Evolutionary conservation across 2,888 invertebrate genomes (phyloP), one percentile per base, ranked within the genome.

Genomic region (Pristionchus fissidentatus): DNA sequence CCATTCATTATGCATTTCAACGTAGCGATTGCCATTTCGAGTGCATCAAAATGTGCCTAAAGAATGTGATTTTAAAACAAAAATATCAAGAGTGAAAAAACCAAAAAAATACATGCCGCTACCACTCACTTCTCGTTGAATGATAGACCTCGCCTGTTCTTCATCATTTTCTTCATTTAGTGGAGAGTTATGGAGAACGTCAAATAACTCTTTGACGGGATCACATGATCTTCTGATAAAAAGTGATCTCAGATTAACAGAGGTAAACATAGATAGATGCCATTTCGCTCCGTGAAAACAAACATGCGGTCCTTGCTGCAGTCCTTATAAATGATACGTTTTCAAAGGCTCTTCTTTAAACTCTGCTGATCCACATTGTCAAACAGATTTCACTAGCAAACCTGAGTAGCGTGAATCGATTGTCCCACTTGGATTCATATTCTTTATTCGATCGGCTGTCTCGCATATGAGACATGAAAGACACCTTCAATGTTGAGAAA

Each of bases 361-460:
- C n/a, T n/a, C 1, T 19, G n/a, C 5, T 29, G n/a, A 8, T 8
- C 32, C 2, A n/a, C 3, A n/a, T 7, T 35, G n/a, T n/a, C n/a
- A 35, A 1, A 2, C 1, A 57, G 32, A 26, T 41, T 70, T 15
- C 15, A 41, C 7, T 22, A n/a, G 7, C 13, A 70, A 15, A 70
- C 70, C 70, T 70, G 70, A 70, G 32, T 70, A 41, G 38, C n/a
- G 38, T 70, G 70, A 70, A 70, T 70, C 70, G 41, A 41, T 70
- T 41, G 35, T 70, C 70, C 70, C 70, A 70, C 26, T 70, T 38
- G 5, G n/a, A 41, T 41, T 70, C 70, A 38, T n/a, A 41, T 13
- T 70, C 70, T 10, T 70, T 70, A 7, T n/a, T 41, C 41, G n/a
- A n/a, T n/a, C n/a, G n/a, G n/a, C n/a, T n/a, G n/a, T n/a, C n/a